Base-by-base conservation (phyloP, 2,113 vertebrate species). In the Chaetops frenatus region DNA sequence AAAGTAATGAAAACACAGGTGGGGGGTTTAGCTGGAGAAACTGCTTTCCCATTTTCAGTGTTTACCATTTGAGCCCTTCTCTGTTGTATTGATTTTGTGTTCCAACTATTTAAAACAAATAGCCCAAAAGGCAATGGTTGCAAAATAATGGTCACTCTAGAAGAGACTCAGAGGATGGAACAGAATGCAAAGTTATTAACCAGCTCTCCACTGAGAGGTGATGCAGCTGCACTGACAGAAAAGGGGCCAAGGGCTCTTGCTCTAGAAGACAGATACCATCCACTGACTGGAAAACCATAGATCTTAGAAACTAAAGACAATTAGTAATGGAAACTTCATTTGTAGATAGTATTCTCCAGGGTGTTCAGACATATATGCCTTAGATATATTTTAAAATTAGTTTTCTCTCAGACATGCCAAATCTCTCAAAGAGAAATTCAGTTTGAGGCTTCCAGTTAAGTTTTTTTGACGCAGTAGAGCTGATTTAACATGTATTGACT, bases 61-160 rank as follows among this genome's bases (percentile, higher is more conserved):
- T 66, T 83, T 54, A 90, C 81, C 74, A 86, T 92, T 69, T 90
- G 48, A 93, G 79, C 29, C 54, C 71, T 82, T 77, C 71, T 92
- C 64, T 58, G 25, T 17, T 77, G 36, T 94, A 96, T 94, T 83
- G 95, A 96, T 95, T 96, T 96, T 80, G n/a, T 83, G 90, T 72
- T 94, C 88, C 66, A 95, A 54, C 82, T 81, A 88, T 95, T 93
- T 92, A 86, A 90, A 95, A 94, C 74, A 94, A 95, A 96, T 65
- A 69, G 90, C 79, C 81, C 84, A 86, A 93, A 77, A 94, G 66
- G 71, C 82, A 80, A 83, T 38, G 25, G 85, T 27, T 96, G 79
- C 95, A 94, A 92, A 94, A 70, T 77, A 90, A 82, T 10, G 31
- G 85, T 90, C 90, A 65, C 48, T 72, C 31, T 70, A 66, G 90